Evolutionary conservation across 2,113 vertebrate genomes (phyloP).

Genomic region (Corvus cornix): DNA sequence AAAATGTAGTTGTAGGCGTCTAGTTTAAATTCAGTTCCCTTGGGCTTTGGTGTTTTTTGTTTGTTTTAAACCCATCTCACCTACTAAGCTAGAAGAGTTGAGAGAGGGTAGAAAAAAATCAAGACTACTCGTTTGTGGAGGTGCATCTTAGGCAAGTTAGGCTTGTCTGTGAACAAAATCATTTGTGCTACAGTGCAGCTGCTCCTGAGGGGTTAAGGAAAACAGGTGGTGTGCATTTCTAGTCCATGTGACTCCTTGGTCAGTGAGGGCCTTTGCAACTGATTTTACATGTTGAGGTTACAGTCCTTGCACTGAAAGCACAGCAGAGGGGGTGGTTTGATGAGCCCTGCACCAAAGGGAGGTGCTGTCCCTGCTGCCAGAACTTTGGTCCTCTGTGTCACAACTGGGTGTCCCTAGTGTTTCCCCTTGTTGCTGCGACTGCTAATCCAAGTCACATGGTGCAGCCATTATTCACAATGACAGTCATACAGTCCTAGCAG

Average conservation of each 20-base stretch:
- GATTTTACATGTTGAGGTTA: background rate
- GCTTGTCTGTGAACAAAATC: background rate
- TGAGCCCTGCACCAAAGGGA: background rate
- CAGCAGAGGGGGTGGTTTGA: background rate
- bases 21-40: slow-evolving; percentile 13
- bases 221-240: background rate
- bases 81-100: background rate
- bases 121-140: background rate
- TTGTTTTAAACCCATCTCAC: slow-evolving; percentile 28
- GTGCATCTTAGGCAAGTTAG: background rate
- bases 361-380: background rate
- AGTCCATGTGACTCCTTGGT: background rate
- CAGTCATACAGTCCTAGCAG: background rate
- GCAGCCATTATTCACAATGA: background rate
- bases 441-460: background rate
- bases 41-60: background rate
- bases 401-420: background rate
- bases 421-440: background rate
- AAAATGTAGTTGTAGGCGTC: slow-evolving; percentile 37
- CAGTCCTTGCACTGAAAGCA: background rate
- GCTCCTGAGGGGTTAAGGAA: background rate
- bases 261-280: background rate
- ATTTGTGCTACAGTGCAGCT: background rate
- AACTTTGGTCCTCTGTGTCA: background rate
- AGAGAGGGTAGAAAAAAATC: too few relatives aligned